These are phyloP conservation scores for Girardinus metallicus DNA, from an alignment of 2,797 vertebrate genomes.

Conservation along the genomic window DNA sequence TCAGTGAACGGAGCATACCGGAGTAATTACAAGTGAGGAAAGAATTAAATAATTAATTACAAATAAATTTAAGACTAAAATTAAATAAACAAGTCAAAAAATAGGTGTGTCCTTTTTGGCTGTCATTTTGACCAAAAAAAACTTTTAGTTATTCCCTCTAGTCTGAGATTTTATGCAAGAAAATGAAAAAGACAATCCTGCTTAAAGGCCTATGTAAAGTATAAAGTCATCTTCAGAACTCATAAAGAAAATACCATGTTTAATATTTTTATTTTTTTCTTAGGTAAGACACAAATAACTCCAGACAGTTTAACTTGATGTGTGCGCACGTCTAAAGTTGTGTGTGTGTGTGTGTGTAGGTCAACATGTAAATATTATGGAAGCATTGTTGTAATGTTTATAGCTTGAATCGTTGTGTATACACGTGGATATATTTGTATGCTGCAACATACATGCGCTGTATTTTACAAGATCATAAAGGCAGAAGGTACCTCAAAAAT, in stretches of 20 bases:
- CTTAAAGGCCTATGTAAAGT: not conserved
- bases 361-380: slow-evolving; percentile 70
- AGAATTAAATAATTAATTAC: not conserved
- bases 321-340: slow-evolving; percentile 34
- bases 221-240: not conserved
- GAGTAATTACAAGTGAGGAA: not conserved
- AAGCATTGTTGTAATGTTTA: slow-evolving; percentile 70
- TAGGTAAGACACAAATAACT: slow-evolving; percentile 34
- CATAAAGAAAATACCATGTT: not conserved
- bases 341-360: slow-evolving; percentile 19
- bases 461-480: slow-evolving; percentile 29
- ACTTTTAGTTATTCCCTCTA: not conserved
- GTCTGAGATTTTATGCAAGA: not conserved
- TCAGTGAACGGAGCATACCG: not conserved
- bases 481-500: slow-evolving; percentile 11
- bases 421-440: slow-evolving; percentile 17
- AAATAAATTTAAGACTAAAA: not conserved
- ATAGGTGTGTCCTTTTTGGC: not conserved
- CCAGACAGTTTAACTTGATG: slow-evolving; percentile 55
- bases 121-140: not conserved
- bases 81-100: not conserved
- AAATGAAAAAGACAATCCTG: not conserved
- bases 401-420: slow-evolving; percentile 46
- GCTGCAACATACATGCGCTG: slow-evolving; percentile 5
- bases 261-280: not conserved